Conservation (phyloP, 2,888 invertebrate species). For the Lochmaea crataegi region DNA sequence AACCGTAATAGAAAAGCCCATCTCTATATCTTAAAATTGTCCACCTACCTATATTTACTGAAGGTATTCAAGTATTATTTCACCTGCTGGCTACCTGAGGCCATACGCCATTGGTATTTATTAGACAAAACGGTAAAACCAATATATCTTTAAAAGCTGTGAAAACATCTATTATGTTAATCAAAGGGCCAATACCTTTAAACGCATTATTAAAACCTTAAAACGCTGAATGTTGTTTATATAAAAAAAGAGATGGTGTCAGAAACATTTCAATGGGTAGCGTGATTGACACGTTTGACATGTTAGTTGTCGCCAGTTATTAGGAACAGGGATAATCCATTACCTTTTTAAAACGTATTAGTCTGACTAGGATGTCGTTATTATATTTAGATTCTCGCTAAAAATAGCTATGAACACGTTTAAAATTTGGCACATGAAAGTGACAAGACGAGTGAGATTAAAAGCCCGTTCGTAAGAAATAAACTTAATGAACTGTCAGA, state of each 20-base stretch:
- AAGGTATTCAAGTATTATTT: slow-evolving; percentile 32
- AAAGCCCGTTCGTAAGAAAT: neutral
- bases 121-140: slow-evolving; percentile 38
- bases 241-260: slow-evolving; percentile 40
- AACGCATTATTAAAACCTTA: slow-evolving; percentile 44
- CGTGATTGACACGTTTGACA: slow-evolving; percentile 27
- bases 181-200: slow-evolving; percentile 54
- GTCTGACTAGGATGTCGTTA: neutral
- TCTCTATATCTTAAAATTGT: neutral
- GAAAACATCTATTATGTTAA: slow-evolving; percentile 57
- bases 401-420: neutral
- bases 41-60: slow-evolving; percentile 5
- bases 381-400: neutral
- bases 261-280: neutral
- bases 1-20: neutral
- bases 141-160: slow-evolving; percentile 51
- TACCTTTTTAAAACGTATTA: slow-evolving; percentile 3
- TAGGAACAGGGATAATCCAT: neutral
- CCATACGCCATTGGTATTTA: slow-evolving; percentile 9
- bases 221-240: slow-evolving; percentile 45
- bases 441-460: neutral
- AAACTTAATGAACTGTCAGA: neutral
- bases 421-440: neutral
- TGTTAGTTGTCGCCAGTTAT: neutral
- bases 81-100: slow-evolving; percentile 44